Evolutionary conservation across 2,797 vertebrate genomes (phyloP), one percentile per base, ranked within the genome.

Genomic region (Gallinago stenura): DNA sequence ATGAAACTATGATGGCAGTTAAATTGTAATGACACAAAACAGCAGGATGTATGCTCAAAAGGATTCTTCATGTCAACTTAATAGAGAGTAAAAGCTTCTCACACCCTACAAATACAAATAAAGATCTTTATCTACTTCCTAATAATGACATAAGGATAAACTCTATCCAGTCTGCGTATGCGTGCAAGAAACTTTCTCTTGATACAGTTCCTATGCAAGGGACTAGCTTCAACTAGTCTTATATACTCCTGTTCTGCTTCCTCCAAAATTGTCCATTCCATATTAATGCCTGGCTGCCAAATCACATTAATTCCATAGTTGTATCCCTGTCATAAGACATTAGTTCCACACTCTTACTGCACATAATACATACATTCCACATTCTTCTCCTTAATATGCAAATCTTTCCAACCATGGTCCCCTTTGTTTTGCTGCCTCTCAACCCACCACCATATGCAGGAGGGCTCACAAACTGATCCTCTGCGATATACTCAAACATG

Each of bases 261-360:
- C 61, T 87, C 75, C 78, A 85, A 78, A 95, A 87, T 0, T 80
- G 78, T 85, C 95, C 69, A 54, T 73, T 87, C 64, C 57, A 28
- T 97, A 92, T 90, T 95, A 93, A 96, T 78, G 81, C 43, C 78
- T 83, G 72, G 53, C 86, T 95, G 94, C 81, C 94, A 96, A 95
- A 89, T 89, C 90, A 92, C 83, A 93, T 96, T 94, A 96, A 96
- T 93, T 94, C 92, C 92, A 93, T 91, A 95, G 91, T 62, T 92
- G 84, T 86, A 95, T 92, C 79, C 89, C 82, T 97, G 96, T 96
- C 95, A 97, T 97, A 96, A 93, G 39, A 62, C 92, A 95, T 96
- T 96, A 96, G 95, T 96, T 97, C 95, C 95, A 96, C 94, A 65
- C 54, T 86, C 79, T 89, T 95, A 35, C 87, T 72, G 93, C 91